Evolutionary conservation across 2,113 vertebrate species (phyloP).

Genomic region (Alligator sinensis): DNA sequence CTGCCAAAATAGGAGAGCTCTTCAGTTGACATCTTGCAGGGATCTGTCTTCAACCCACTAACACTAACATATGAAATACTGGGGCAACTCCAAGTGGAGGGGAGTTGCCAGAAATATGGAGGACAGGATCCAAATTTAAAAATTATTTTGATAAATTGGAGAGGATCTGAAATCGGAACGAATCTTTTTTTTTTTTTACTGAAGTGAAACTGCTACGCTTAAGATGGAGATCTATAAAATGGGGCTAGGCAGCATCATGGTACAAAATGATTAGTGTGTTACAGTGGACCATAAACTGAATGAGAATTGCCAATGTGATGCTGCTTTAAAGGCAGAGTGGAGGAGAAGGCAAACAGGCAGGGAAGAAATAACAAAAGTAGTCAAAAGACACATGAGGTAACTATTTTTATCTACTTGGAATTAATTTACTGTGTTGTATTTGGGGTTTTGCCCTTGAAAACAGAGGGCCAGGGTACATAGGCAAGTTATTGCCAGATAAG

Average conservation of each 20-base stretch:
- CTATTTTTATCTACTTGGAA: no score
- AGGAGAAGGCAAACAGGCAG: not conserved
- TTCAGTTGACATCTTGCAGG: not conserved
- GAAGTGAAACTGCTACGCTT: not conserved
- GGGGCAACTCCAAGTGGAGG: conserved; percentile 16
- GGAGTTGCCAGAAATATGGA: not conserved
- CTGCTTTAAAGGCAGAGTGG: not conserved
- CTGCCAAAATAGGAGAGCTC: not conserved
- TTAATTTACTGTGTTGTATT: no score
- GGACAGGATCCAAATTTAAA: conserved; percentile 18
- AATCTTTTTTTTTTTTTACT: no score
- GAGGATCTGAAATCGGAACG: fast-evolving
- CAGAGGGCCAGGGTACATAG: no score
- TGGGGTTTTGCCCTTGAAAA: no score
- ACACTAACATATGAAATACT: not conserved
- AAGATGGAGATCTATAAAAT: not conserved
- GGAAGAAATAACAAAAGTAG: no score
- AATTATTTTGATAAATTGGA: not conserved
- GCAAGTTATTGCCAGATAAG: no score
- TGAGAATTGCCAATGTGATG: not conserved
- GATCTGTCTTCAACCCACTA: not conserved
- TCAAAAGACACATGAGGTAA: no score
- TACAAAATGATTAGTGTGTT: not conserved
- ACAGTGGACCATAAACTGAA: not conserved
- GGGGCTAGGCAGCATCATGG: not conserved